Percentiles rank a stretch among this genome's conserved stretches.
Evolutionary conservation across 2,797 vertebrate genomes (phyloP).

Genomic region (Gadopsis marmoratus): DNA sequence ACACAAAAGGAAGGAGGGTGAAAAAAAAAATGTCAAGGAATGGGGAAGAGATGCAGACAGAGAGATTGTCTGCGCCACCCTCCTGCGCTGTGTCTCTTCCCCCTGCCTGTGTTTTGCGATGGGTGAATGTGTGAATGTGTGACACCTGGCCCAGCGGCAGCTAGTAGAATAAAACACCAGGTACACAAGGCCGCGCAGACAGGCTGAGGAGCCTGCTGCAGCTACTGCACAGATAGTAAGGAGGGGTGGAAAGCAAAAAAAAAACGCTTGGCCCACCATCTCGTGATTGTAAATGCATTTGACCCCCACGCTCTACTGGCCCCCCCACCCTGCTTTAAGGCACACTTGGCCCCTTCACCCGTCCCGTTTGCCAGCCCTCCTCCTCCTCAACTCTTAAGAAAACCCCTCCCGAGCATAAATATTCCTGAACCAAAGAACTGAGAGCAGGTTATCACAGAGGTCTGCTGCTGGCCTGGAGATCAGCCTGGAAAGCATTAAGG

Average conservation of each 20-base stretch:
- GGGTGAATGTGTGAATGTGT: slow-evolving; percentile 14
- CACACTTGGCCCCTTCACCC: slow-evolving; percentile 52
- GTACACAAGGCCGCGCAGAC: slow-evolving; percentile 32
- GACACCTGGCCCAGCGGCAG: slow-evolving; percentile 45
- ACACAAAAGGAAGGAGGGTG: slow-evolving; percentile 1
- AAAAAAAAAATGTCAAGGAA: no score
- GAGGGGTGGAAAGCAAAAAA: slow-evolving; percentile 73
- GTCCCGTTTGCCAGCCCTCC: background rate
- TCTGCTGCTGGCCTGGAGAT: slow-evolving; percentile 3
- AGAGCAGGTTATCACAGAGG: slow-evolving; percentile 16
- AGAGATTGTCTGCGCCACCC: slow-evolving; percentile 11
- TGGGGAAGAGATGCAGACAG: slow-evolving; percentile 16
- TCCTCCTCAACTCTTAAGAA: slow-evolving; percentile 19
- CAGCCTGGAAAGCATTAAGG: slow-evolving; percentile 11
- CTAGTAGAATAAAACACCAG: slow-evolving; percentile 38
- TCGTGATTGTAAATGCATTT: slow-evolving; percentile 87
- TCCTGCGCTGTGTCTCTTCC: background rate
- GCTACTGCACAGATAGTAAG: slow-evolving; percentile 72
- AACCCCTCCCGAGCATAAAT: slow-evolving; percentile 82
- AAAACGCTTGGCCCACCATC: slow-evolving; percentile 69
- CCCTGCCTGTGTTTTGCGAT: background rate
- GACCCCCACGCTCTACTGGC: slow-evolving; percentile 76
- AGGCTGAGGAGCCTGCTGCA: slow-evolving; percentile 10
- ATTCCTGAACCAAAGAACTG: slow-evolving; percentile 78
- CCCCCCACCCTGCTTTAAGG: slow-evolving; percentile 84